These are phyloP conservation scores for Drosophila auraria DNA, from an alignment of 1,140 invertebrate species.

Conservation along the genomic window DNA sequence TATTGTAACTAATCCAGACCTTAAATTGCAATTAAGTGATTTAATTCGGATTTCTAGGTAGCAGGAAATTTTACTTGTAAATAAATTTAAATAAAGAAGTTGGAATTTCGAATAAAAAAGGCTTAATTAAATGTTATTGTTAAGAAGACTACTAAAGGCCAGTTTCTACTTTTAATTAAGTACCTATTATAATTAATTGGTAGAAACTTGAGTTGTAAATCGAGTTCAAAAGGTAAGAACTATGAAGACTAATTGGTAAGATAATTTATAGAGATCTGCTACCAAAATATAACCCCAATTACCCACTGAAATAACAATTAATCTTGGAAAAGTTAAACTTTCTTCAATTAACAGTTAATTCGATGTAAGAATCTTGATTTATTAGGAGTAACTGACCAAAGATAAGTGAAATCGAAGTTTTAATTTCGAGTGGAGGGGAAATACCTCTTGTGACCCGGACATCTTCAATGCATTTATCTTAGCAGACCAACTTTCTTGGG, in stretches of 20 bases:
- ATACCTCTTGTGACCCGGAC: neutral
- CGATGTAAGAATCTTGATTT: no score
- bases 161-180: slow-evolving; percentile 13
- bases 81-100: neutral
- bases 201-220: slow-evolving; percentile 6
- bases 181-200: neutral
- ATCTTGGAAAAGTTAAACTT: neutral
- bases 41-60: neutral
- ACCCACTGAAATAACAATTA: neutral
- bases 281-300: no score
- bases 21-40: neutral
- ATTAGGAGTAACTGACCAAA: no score
- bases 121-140: slow-evolving; percentile 5
- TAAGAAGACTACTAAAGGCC: neutral
- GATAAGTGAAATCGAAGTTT: neutral
- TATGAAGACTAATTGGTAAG: neutral
- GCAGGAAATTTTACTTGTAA: neutral
- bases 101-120: slow-evolving; percentile 2
- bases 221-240: slow-evolving; percentile 13
- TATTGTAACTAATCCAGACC: neutral
- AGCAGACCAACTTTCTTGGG: slow-evolving; percentile 16
- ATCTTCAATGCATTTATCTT: slow-evolving; percentile 11
- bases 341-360: neutral
- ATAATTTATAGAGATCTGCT: no score
- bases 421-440: no score